Percentiles rank a stretch among this genome's conserved stretches.
These are phyloP conservation scores for Prosapia bicincta DNA, from an alignment of 2,888 invertebrate genomes.

Conservation along the genomic window DNA sequence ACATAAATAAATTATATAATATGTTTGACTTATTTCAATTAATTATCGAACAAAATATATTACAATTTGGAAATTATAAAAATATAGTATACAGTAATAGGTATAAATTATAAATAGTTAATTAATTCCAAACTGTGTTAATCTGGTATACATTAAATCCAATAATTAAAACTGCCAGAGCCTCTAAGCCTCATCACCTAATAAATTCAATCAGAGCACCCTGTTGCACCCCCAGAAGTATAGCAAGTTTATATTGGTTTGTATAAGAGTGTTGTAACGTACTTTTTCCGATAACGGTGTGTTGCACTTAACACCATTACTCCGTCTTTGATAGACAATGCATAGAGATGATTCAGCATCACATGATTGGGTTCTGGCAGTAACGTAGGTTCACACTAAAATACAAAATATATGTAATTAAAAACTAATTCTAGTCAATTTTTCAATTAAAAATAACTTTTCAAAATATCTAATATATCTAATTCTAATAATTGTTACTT, in stretches of 20 bases:
- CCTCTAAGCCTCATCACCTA: neutral
- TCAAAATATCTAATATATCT: no score
- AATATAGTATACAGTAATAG: neutral
- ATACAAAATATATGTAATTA: no score
- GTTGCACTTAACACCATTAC: conserved; percentile 99
- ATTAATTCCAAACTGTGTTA: neutral
- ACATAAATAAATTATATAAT: no score
- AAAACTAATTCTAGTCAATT: no score
- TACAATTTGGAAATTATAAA: neutral
- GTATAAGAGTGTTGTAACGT: conserved; percentile 97
- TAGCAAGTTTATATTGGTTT: conserved; percentile 78
- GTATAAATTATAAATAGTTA: neutral
- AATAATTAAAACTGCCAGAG: neutral
- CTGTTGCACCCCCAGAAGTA: neutral
- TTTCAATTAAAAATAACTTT: no score
- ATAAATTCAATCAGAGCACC: neutral
- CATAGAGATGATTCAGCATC: conserved; percentile 99
- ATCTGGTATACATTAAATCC: neutral
- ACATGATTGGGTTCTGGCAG: conserved; percentile 99
- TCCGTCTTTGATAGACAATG: conserved; percentile 99
- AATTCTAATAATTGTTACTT: no score
- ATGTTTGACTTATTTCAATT: no score
- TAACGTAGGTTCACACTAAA: conserved; percentile 95
- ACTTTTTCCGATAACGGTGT: conserved; percentile 97
- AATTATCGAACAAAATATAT: neutral